Conservation (phyloP, 2,888 invertebrate species). For the Metalampra italica region DNA sequence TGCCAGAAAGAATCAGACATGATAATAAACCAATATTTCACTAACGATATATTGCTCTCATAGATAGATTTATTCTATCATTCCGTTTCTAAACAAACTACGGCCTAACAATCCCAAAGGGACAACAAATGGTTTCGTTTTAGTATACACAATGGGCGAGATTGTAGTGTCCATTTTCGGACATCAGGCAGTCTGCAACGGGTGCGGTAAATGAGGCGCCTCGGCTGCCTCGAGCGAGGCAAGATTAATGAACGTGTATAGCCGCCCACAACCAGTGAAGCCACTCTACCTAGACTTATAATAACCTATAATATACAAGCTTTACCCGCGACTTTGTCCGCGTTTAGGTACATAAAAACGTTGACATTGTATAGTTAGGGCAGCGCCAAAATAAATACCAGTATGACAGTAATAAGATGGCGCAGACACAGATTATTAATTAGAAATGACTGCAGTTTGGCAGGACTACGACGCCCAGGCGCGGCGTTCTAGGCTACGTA, state of each 20-base stretch:
- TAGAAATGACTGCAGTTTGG: no score
- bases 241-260: constrained; percentile 7
- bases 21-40: neutral
- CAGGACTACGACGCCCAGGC: no score
- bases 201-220: constrained; percentile 8
- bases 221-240: neutral
- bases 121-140: neutral
- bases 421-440: no score
- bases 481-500: no score
- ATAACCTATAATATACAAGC: neutral
- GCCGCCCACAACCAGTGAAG: neutral
- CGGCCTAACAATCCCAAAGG: neutral
- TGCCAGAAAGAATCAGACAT: no score
- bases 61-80: neutral
- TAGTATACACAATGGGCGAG: constrained; percentile 5
- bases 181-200: constrained; percentile 1
- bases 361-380: no score
- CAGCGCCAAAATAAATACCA: no score
- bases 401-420: no score
- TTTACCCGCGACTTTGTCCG: no score
- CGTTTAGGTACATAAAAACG: no score
- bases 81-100: neutral
- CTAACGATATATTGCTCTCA: neutral
- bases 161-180: constrained; percentile 10
- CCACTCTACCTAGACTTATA: neutral